Conservation (phyloP, 2,797 vertebrate genomes). For the Malurus leucopterus region DNA sequence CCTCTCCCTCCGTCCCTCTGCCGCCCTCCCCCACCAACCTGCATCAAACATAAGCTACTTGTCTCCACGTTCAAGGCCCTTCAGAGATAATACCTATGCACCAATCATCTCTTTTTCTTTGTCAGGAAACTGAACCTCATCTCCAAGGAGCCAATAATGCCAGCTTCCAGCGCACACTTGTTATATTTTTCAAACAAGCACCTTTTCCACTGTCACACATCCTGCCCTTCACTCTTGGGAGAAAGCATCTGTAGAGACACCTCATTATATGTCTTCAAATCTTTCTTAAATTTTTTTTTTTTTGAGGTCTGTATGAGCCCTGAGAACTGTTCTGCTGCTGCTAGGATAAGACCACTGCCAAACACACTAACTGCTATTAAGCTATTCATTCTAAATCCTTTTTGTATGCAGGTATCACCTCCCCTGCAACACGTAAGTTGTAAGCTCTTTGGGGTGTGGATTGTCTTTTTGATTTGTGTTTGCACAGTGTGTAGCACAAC, state of each 20-base stretch:
- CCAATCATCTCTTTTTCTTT: constrained; percentile 18
- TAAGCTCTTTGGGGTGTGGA: neutral
- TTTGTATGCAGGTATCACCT: constrained; percentile 38
- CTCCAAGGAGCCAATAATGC: constrained; percentile 28
- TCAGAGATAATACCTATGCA: constrained; percentile 8
- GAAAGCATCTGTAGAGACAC: neutral
- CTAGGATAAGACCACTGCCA: neutral
- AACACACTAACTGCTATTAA: neutral
- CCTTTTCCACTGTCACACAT: constrained; percentile 12
- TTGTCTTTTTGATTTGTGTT: constrained; percentile 46
- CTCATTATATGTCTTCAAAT: constrained; percentile 14
- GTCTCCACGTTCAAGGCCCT: constrained; percentile 16
- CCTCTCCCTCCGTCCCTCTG: neutral
- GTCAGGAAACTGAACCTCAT: constrained; percentile 18
- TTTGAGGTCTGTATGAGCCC: neutral
- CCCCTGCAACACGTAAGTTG: neutral
- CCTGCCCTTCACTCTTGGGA: constrained; percentile 22
- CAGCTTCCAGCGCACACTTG: constrained; percentile 5
- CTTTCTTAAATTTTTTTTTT: neutral
- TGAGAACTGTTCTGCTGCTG: neutral
- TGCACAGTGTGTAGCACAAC: constrained; percentile 36
- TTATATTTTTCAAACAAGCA: constrained; percentile 27
- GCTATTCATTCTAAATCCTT: constrained; percentile 7
- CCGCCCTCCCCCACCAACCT: neutral
- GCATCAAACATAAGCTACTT: constrained; percentile 5